Percentiles rank a stretch among this genome's conserved stretches.
These are phyloP conservation scores for Griposia aprilina DNA, from an alignment of 2,888 invertebrate species.

Conservation along the genomic window DNA sequence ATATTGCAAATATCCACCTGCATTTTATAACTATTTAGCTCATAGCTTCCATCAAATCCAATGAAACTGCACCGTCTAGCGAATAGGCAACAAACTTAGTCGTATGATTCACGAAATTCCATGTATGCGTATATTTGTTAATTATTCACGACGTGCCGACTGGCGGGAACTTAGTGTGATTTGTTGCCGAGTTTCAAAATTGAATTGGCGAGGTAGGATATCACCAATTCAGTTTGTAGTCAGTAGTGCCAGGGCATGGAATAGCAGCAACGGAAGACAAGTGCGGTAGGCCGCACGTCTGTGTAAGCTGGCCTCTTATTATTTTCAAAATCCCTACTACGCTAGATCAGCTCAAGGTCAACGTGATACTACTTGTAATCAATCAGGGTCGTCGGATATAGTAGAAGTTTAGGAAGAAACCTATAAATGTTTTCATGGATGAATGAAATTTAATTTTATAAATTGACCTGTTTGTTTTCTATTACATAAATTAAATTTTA, in stretches of 20 bases:
- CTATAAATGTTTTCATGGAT: no score
- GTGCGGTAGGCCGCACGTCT: background rate
- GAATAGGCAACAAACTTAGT: conserved; percentile 23
- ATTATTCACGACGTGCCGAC: conserved; percentile 46
- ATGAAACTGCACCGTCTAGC: conserved; percentile 7
- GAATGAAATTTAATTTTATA: no score
- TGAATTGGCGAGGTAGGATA: conserved; percentile 8
- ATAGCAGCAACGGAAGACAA: background rate
- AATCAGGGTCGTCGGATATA: no score
- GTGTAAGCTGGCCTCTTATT: background rate
- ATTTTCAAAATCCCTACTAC: background rate
- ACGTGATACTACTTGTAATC: no score
- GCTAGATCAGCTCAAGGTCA: background rate
- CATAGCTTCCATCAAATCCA: conserved; percentile 17
- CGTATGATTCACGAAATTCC: background rate
- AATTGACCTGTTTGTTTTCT: no score
- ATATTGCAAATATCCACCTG: background rate
- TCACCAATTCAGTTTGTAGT: background rate
- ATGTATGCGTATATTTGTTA: conserved; percentile 10
- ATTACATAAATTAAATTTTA: no score
- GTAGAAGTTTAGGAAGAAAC: no score
- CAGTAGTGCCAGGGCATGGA: background rate
- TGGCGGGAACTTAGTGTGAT: conserved; percentile 26
- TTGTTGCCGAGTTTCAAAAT: conserved; percentile 22
- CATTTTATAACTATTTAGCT: conserved; percentile 9